Percentiles rank a stretch among this genome's conserved stretches.
These are phyloP conservation scores for Hirudo medicinalis DNA, from an alignment of 1,140 invertebrate species.

Conservation along the genomic window DNA sequence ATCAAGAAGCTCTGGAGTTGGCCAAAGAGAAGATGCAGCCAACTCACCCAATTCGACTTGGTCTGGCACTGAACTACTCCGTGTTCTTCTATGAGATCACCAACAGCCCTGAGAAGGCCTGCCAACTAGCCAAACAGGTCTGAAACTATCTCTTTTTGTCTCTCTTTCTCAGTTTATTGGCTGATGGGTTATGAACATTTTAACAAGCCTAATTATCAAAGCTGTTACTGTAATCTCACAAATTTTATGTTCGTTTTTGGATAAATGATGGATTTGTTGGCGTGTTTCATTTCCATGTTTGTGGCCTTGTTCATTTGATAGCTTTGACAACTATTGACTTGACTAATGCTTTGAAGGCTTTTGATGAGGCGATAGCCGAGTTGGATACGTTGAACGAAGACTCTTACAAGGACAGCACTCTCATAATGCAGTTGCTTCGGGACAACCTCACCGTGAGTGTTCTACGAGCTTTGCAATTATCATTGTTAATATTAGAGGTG, in stretches of 20 bases:
- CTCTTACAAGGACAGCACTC: constrained; percentile 94
- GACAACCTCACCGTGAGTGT: constrained; percentile 78
- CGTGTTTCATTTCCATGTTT: background rate
- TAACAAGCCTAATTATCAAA: background rate
- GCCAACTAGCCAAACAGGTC: constrained; percentile 56
- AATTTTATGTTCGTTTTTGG: too few species aligned
- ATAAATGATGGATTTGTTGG: too few species aligned
- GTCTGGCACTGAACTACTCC: constrained; percentile 82
- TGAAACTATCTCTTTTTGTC: background rate
- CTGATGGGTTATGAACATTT: background rate
- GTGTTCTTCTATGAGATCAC: constrained; percentile 98
- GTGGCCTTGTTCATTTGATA: background rate
- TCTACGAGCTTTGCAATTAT: background rate
- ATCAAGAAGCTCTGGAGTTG: constrained; percentile 91
- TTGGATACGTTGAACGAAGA: constrained; percentile 90
- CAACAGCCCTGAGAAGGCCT: constrained; percentile 68
- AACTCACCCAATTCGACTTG: constrained; percentile 74
- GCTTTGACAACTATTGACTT: background rate
- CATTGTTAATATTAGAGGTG: too few species aligned
- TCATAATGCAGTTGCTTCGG: constrained; percentile 95
- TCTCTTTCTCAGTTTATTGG: background rate
- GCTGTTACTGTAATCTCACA: background rate
- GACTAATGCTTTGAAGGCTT: constrained; percentile 49
- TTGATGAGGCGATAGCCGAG: constrained; percentile 94
- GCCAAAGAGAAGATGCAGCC: constrained; percentile 91